Conservation (phyloP, 1,140 invertebrate genomes). For the Belonocnema kinseyi region DNA sequence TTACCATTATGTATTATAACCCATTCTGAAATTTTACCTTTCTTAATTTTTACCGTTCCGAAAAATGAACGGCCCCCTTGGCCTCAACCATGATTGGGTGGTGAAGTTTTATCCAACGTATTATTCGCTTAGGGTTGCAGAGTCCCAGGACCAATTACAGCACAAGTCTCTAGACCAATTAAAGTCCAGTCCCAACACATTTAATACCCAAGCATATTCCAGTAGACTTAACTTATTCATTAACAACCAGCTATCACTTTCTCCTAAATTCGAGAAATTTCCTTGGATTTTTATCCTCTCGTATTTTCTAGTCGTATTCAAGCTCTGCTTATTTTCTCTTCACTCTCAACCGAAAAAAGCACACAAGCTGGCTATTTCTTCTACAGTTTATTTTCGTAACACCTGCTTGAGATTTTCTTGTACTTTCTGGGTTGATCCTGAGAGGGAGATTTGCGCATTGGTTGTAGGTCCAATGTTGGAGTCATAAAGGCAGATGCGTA, state of each 20-base stretch:
- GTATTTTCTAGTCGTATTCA: not conserved
- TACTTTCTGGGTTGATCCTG: not conserved
- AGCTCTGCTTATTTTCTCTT: conserved; percentile 9
- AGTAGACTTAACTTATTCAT: not conserved
- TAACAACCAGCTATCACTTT: not conserved
- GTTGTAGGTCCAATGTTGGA: too few relatives aligned
- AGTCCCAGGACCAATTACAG: conserved; percentile 9
- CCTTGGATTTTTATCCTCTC: not conserved
- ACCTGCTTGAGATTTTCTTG: conserved; percentile 20
- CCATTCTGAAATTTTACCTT: too few relatives aligned
- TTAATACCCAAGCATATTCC: conserved; percentile 10
- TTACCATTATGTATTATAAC: too few relatives aligned
- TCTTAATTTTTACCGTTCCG: too few relatives aligned
- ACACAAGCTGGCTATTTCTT: conserved; percentile 11
- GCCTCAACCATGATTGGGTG: not conserved
- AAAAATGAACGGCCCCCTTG: too few relatives aligned
- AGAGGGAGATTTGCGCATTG: too few relatives aligned
- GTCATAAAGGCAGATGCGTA: too few relatives aligned
- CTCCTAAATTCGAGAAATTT: not conserved
- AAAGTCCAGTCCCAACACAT: not conserved
- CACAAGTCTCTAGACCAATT: conserved; percentile 15
- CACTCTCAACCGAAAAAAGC: conserved; percentile 8
- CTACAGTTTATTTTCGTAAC: not conserved
- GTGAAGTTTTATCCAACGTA: not conserved
- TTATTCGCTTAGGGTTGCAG: conserved; percentile 16